Evolutionary conservation across 2,113 vertebrate species (phyloP).

Genomic region (Triplophysa rosa): DNA sequence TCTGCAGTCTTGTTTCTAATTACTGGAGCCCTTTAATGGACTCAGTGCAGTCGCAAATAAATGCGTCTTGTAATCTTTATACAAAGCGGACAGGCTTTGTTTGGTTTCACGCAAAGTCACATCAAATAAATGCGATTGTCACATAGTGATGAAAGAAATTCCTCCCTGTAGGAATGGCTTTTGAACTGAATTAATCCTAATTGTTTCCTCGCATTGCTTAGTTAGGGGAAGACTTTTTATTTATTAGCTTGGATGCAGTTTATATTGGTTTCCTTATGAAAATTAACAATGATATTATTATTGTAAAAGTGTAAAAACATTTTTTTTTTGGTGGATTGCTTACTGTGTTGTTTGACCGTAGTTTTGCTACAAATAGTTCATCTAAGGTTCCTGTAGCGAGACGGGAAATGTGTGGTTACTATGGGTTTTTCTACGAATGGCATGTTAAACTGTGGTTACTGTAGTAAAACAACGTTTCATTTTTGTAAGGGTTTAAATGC

Average conservation of each 20-base stretch:
- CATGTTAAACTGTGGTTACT: no score
- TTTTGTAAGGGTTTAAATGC: neutral
- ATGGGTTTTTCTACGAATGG: no score
- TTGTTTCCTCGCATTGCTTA: conserved; percentile 10
- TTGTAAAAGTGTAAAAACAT: no score
- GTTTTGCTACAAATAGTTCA: no score
- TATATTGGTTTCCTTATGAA: no score
- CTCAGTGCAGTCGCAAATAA: conserved; percentile 62
- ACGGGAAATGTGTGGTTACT: no score
- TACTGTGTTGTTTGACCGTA: no score
- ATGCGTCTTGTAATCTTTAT: conserved; percentile 59
- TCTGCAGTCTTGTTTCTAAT: conserved; percentile 64
- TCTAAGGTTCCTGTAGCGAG: no score
- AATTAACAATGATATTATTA: no score
- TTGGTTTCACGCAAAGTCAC: conserved; percentile 54
- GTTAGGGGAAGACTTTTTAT: neutral
- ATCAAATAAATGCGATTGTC: conserved; percentile 48
- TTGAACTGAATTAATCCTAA: conserved; percentile 10
- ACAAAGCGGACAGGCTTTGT: conserved; percentile 61
- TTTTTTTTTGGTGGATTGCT: no score
- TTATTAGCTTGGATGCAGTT: neutral
- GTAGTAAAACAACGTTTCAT: no score
- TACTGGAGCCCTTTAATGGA: conserved; percentile 59
- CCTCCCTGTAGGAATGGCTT: conserved; percentile 2
- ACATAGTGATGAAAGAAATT: conserved; percentile 38